phyloP scores from a whole-genome alignment of 2,797 vertebrate genomes.

The Anguilla megastoma region DNA sequence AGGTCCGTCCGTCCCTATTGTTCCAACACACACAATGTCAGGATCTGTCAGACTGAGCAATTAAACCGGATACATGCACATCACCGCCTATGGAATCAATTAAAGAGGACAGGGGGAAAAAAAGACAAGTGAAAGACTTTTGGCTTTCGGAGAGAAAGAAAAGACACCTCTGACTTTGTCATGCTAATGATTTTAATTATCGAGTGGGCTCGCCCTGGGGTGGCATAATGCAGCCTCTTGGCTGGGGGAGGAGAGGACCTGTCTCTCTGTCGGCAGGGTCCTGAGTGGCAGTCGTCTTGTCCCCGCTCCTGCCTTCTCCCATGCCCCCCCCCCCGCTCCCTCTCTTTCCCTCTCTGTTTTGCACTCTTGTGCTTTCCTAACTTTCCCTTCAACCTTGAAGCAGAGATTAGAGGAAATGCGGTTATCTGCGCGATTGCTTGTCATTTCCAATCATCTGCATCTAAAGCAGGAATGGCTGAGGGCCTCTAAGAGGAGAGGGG shows the following conservation, averaged over 20 bases:
- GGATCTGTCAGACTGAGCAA: slow-evolving; percentile 13
- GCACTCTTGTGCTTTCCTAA: slow-evolving; percentile 17
- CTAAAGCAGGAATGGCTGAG: background rate
- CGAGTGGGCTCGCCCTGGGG: slow-evolving; percentile 1
- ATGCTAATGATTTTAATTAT: slow-evolving; percentile 23
- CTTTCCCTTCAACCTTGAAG: slow-evolving; percentile 12
- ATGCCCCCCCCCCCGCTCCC: background rate
- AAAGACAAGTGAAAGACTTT: slow-evolving; percentile 6
- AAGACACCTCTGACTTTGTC: slow-evolving; percentile 20
- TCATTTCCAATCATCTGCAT: slow-evolving; percentile 24
- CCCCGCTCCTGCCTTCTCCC: background rate
- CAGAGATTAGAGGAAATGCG: background rate
- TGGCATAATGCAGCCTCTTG: background rate
- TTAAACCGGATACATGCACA: slow-evolving; percentile 16
- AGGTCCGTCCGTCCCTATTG: background rate
- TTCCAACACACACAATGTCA: background rate
- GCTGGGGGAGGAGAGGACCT: background rate
- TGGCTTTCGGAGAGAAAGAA: background rate
- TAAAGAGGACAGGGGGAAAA: background rate
- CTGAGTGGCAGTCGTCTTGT: background rate
- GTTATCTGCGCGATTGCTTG: slow-evolving; percentile 25
- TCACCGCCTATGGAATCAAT: slow-evolving; percentile 6
- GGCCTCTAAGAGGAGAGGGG: background rate
- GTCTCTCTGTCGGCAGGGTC: background rate
- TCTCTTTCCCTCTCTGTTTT: background rate